Evolutionary conservation across 2,797 vertebrate genomes (phyloP).

Genomic region (Poecile montanus): DNA sequence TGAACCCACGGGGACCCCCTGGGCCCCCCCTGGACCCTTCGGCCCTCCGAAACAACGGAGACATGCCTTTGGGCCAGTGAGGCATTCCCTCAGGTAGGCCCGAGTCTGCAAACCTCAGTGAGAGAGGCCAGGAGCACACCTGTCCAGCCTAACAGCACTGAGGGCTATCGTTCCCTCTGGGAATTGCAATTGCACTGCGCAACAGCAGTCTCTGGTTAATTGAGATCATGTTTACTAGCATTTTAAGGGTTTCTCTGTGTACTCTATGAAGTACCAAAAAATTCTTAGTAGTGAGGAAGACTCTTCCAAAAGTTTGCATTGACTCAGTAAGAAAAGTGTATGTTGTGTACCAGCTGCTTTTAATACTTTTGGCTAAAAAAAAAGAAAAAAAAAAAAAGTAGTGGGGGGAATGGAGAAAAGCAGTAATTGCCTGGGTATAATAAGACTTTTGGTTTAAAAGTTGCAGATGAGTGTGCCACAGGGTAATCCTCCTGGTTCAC

Average conservation of each 20-base stretch:
- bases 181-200: neutral
- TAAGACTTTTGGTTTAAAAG: neutral
- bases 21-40: rapidly evolving
- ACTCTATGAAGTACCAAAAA: neutral
- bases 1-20: rapidly evolving
- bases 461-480: neutral
- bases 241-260: neutral
- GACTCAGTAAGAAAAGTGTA: neutral
- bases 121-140: rapidly evolving
- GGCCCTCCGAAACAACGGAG: neutral
- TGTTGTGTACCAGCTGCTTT: neutral
- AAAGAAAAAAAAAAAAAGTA: rapidly evolving
- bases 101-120: rapidly evolving
- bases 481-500: too few species aligned
- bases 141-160: too few species aligned
- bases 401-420: too few species aligned
- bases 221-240: neutral
- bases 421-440: rapidly evolving
- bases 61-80: neutral
- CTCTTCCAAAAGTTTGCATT: neutral
- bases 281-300: neutral
- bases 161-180: neutral
- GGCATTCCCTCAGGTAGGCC: rapidly evolving
- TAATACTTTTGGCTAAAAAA: too few species aligned
- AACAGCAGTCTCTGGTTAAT: neutral